These are phyloP conservation scores for Eufriesea mexicana DNA, from an alignment of 1,140 invertebrate genomes.

Conservation along the genomic window DNA sequence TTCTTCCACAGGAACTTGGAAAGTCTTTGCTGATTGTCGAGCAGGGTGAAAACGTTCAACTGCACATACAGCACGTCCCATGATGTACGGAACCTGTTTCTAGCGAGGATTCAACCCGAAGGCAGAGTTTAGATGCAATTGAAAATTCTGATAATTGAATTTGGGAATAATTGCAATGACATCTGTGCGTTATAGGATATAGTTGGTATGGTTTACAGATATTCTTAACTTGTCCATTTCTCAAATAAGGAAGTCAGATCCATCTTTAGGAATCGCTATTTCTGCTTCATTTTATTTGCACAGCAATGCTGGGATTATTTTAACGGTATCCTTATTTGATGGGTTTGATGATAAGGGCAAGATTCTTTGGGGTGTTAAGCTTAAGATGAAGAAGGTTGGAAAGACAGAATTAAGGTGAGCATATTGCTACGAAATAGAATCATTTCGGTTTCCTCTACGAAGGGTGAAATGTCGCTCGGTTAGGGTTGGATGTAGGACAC, in stretches of 20 bases:
- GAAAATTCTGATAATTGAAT: neutral
- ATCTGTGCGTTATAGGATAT: too few relatives aligned
- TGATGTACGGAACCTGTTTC: neutral
- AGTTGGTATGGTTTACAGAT: too few relatives aligned
- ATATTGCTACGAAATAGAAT: slow-evolving; percentile 24
- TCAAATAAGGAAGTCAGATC: neutral
- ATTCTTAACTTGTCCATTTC: neutral
- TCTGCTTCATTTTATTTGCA: neutral
- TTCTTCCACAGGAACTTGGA: neutral
- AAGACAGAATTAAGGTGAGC: slow-evolving; percentile 4
- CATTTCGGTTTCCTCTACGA: neutral
- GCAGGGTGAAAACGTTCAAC: neutral
- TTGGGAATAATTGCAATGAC: too few relatives aligned
- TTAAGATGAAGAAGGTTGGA: neutral
- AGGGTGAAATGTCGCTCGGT: slow-evolving; percentile 19
- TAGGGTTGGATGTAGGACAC: neutral
- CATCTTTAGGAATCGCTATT: neutral
- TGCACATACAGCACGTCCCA: neutral
- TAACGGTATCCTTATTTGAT: neutral
- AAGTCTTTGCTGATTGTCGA: neutral
- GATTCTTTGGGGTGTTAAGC: too few relatives aligned
- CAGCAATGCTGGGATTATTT: slow-evolving; percentile 10
- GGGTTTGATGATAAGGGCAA: neutral
- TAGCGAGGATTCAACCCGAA: too few relatives aligned
- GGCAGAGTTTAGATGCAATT: too few relatives aligned